A percentile compares a stretch with the other conserved stretches of the same genome.
Conservation (phyloP, 2,113 vertebrate genomes). For the Chaenocephalus aceratus region DNA sequence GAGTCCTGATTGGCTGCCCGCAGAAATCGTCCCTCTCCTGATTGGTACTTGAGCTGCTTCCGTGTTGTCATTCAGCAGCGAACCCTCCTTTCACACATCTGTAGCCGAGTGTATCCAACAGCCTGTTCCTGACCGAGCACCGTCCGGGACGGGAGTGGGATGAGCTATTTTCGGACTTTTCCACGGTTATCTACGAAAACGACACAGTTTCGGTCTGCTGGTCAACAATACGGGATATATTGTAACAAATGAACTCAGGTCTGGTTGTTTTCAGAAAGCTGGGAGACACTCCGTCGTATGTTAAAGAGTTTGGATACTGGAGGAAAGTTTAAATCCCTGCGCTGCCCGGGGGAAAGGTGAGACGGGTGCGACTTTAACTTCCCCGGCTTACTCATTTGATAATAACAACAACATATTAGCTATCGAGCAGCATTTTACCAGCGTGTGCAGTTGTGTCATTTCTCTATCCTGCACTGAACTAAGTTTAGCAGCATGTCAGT, state of each 20-base stretch:
- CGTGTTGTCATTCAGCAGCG: conserved; percentile 31
- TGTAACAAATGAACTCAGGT: neutral
- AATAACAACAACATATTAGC: neutral
- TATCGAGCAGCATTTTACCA: neutral
- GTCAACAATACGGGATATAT: neutral
- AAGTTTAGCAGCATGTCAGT: conserved; percentile 43
- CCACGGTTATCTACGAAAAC: neutral
- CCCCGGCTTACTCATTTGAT: neutral
- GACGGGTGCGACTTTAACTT: neutral
- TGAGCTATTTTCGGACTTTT: conserved; percentile 9
- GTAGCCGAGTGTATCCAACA: conserved; percentile 1
- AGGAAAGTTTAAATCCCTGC: conserved; percentile 62
- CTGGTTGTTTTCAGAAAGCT: neutral
- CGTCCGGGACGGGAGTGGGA: neutral
- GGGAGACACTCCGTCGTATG: neutral
- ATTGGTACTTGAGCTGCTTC: conserved; percentile 58
- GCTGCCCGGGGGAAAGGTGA: conserved; percentile 42
- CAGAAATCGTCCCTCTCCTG: conserved; percentile 7
- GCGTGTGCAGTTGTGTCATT: neutral
- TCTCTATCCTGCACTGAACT: conserved; percentile 20
- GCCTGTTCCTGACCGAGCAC: conserved; percentile 12
- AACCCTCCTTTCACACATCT: conserved; percentile 42
- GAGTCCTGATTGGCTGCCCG: conserved; percentile 56
- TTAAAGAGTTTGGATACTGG: neutral
- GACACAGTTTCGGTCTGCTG: neutral